phyloP scores from a whole-genome alignment of 2,888 invertebrate genomes.

The Epirrhoe alternata region DNA sequence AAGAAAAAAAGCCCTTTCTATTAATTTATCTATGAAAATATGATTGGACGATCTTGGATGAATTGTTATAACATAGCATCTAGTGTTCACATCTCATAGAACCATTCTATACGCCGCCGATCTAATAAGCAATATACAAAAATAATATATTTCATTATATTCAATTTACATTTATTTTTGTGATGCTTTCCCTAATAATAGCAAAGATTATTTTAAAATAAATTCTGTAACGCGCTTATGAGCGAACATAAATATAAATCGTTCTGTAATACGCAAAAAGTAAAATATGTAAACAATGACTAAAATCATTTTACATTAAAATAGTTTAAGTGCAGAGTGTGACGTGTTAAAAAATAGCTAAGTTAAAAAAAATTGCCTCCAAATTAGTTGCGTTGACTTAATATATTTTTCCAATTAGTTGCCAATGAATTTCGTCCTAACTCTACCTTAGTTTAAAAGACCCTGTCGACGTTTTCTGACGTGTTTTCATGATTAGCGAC shows the following conservation, averaged over 20 bases:
- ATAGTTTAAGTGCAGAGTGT: background rate
- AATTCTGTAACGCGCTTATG: background rate
- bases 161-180: background rate
- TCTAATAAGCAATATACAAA: too few relatives aligned
- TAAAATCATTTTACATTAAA: background rate
- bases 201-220: background rate
- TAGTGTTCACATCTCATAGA: too few relatives aligned
- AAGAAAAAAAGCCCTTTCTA: background rate
- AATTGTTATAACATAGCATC: too few relatives aligned
- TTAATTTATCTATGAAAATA: too few relatives aligned
- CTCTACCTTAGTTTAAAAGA: constrained; percentile 82
- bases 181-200: background rate
- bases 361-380: constrained; percentile 1
- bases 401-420: constrained; percentile 21
- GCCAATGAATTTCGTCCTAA: constrained; percentile 65
- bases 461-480: constrained; percentile 72
- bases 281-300: background rate
- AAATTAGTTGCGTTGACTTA: constrained; percentile 11
- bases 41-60: too few relatives aligned
- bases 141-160: too few relatives aligned
- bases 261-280: background rate
- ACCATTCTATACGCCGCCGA: too few relatives aligned
- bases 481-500: constrained; percentile 43
- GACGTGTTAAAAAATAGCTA: constrained; percentile 1
- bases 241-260: background rate